Percentiles rank a stretch among this genome's conserved stretches.
phyloP scores from a whole-genome alignment of 2,888 invertebrate species.

The Ichneumoninae sp. region DNA sequence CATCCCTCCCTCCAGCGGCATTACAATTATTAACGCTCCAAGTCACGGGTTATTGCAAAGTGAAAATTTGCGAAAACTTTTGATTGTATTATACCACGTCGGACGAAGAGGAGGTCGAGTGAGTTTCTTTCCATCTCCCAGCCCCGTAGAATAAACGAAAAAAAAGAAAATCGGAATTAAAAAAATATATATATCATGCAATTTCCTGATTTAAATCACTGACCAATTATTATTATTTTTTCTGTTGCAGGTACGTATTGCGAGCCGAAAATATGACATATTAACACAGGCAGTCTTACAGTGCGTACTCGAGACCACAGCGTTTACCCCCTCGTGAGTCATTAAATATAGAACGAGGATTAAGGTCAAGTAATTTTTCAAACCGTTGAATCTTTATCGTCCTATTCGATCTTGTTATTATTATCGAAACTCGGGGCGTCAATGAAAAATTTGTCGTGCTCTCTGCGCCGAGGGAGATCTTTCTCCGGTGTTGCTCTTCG shows the following conservation, averaged over 20 bases:
- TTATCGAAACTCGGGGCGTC: conserved; percentile 47
- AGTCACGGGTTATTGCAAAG: conserved; percentile 73
- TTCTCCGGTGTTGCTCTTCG: conserved; percentile 17
- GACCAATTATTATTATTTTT: conserved; percentile 60
- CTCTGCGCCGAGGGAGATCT: conserved; percentile 34
- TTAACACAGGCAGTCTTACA: background rate
- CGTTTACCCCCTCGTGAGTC: conserved; percentile 37
- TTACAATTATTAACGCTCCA: conserved; percentile 78
- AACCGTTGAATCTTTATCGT: conserved; percentile 22
- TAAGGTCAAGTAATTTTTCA: conserved; percentile 44
- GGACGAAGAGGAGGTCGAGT: conserved; percentile 21
- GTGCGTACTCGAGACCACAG: conserved; percentile 9
- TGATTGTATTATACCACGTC: conserved; percentile 66
- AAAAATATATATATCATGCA: conserved; percentile 6
- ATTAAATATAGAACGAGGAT: conserved; percentile 49
- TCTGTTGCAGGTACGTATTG: conserved; percentile 81
- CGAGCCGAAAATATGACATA: conserved; percentile 27
- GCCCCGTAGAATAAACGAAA: background rate
- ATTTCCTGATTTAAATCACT: conserved; percentile 8
- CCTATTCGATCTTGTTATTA: conserved; percentile 46
- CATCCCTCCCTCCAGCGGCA: conserved; percentile 54
- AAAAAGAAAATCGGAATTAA: background rate
- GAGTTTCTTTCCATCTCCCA: background rate
- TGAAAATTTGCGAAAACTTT: conserved; percentile 73
- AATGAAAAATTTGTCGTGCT: conserved; percentile 63